These are phyloP conservation scores for Daboia siamensis DNA, from an alignment of 2,113 vertebrate species.

Conservation along the genomic window DNA sequence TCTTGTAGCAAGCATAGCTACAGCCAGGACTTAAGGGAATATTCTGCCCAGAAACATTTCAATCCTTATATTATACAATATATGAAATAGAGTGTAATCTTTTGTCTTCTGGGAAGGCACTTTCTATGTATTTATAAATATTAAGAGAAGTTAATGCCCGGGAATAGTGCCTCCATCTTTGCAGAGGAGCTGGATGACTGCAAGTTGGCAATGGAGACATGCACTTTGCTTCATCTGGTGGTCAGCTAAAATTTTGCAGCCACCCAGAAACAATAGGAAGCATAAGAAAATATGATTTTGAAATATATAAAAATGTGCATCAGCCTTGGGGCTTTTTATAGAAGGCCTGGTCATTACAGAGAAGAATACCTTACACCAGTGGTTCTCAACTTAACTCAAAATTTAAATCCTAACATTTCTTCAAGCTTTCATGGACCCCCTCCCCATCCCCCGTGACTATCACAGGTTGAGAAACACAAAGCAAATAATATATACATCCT, in stretches of 20 bases:
- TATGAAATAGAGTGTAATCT: not conserved
- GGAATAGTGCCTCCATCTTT: not conserved
- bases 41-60: not conserved
- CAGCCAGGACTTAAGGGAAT: not conserved
- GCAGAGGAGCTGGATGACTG: not conserved
- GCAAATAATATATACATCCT: too few relatives aligned
- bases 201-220: not conserved
- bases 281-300: not conserved
- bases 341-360: not conserved
- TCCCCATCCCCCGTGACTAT: not conserved
- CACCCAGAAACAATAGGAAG: not conserved
- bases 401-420: not conserved
- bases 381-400: not conserved
- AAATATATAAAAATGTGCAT: not conserved
- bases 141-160: not conserved
- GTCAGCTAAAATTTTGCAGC: not conserved
- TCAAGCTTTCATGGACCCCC: not conserved
- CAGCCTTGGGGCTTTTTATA: not conserved
- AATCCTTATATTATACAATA: not conserved
- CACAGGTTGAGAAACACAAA: not conserved
- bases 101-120: not conserved
- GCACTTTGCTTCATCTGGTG: not conserved
- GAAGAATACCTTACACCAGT: not conserved
- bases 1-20: conserved; percentile 3
- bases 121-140: not conserved